Conservation (phyloP, 1,140 invertebrate species). For the Eufriesea mexicana region DNA sequence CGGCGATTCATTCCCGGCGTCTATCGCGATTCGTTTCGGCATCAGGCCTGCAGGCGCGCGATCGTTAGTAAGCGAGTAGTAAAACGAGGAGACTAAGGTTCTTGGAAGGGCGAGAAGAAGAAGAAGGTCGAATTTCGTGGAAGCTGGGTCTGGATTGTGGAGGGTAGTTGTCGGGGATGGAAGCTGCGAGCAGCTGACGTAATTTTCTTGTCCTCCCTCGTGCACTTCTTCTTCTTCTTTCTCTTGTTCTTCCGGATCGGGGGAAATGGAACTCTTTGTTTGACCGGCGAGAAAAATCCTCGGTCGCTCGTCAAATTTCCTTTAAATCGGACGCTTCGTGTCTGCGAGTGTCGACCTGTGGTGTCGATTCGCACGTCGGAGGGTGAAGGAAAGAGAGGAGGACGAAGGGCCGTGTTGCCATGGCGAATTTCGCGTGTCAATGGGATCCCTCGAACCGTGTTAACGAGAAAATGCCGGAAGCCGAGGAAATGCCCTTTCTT, state of each 20-base stretch:
- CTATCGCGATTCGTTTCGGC: constrained; percentile 34
- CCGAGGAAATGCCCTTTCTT: background rate
- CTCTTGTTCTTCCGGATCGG: background rate
- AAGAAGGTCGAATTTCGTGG: constrained; percentile 37
- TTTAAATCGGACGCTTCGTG: constrained; percentile 31
- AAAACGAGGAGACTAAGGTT: background rate
- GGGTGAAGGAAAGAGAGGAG: background rate
- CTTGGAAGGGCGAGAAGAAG: constrained; percentile 32
- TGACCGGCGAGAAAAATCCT: constrained; percentile 35
- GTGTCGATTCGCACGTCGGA: constrained; percentile 18
- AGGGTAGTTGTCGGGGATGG: background rate
- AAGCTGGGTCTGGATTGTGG: background rate
- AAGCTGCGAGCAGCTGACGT: constrained; percentile 40
- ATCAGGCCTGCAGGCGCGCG: constrained; percentile 20
- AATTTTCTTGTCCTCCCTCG: constrained; percentile 12
- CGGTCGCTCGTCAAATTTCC: constrained; percentile 38
- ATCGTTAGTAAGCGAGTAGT: constrained; percentile 12
- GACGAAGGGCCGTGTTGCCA: constrained; percentile 35
- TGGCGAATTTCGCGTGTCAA: constrained; percentile 52
- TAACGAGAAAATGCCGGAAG: constrained; percentile 49
- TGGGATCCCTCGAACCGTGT: constrained; percentile 52
- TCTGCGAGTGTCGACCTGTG: constrained; percentile 15
- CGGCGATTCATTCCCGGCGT: constrained; percentile 7
- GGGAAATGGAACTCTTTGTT: constrained; percentile 61
- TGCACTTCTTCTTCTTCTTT: background rate